Percentiles rank a stretch among this genome's conserved stretches.
Conservation (phyloP, 2,888 invertebrate species). For the Stegophylla sp. region DNA sequence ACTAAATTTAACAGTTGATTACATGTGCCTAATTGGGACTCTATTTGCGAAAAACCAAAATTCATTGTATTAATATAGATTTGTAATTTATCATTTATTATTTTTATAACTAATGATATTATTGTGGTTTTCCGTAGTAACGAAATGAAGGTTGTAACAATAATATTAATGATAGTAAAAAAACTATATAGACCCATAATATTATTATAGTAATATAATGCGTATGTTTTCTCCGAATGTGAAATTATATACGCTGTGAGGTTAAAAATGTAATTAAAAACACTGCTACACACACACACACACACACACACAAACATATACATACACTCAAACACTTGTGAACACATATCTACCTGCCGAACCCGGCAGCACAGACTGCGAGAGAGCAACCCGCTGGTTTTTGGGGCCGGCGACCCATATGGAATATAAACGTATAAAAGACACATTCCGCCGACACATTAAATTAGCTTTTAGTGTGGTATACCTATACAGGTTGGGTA, state of each 20-base stretch:
- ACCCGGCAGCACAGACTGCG: neutral
- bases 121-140: too few relatives aligned
- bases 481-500: neutral
- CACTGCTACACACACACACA: constrained; percentile 3
- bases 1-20: too few relatives aligned
- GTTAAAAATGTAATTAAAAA: constrained; percentile 31
- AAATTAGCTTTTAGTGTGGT: constrained; percentile 24
- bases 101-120: too few relatives aligned
- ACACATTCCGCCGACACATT: constrained; percentile 48
- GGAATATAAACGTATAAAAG: neutral
- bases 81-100: too few relatives aligned
- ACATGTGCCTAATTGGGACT: too few relatives aligned
- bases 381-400: constrained; percentile 27
- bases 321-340: neutral
- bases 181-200: too few relatives aligned
- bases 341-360: neutral
- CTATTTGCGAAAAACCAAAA: too few relatives aligned
- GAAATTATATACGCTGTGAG: constrained; percentile 9
- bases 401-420: constrained; percentile 7
- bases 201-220: too few relatives aligned
- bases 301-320: neutral
- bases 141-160: neutral
- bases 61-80: too few relatives aligned
- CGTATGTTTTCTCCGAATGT: constrained; percentile 6
- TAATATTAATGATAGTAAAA: too few relatives aligned